phyloP scores from a whole-genome alignment of 2,797 vertebrate genomes.

The Sebastes baramenuke region DNA sequence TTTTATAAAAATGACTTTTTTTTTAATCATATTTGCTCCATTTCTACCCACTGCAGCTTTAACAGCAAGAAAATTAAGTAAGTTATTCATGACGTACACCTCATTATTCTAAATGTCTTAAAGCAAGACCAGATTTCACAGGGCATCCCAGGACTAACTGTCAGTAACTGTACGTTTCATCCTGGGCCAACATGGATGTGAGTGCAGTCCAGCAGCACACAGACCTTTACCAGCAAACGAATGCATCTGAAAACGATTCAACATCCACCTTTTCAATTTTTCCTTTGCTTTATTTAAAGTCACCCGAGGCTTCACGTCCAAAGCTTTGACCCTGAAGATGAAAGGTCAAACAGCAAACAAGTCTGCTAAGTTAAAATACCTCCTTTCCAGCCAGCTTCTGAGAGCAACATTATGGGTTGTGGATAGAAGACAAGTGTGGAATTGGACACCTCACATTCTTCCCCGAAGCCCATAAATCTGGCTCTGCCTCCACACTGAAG shows the following conservation, averaged over 20 bases:
- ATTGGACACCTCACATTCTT: conserved; percentile 76
- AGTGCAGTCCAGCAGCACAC: neutral
- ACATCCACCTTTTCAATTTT: neutral
- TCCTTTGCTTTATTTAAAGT: neutral
- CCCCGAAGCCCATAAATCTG: conserved; percentile 67
- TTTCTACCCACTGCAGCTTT: too few relatives aligned
- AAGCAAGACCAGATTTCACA: neutral
- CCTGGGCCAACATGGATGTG: neutral
- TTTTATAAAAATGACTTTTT: too few relatives aligned
- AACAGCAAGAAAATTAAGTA: neutral
- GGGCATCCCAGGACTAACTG: too few relatives aligned
- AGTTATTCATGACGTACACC: neutral
- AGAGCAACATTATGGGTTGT: conserved; percentile 48
- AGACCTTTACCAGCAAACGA: neutral
- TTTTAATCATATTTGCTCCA: too few relatives aligned
- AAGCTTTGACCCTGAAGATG: conserved; percentile 4
- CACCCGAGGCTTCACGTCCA: neutral
- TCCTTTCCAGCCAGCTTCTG: conserved; percentile 8
- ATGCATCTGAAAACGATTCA: neutral
- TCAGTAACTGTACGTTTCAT: neutral
- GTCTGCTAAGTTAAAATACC: conserved; percentile 24
- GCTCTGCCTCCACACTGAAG: conserved; percentile 48
- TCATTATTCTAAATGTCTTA: neutral
- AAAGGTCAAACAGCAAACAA: conserved; percentile 1
- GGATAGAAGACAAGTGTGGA: conserved; percentile 68